Percentiles rank a stretch among this genome's conserved stretches.
Conservation (phyloP, 92 coral and sea anemone genomes). For the Epizoanthus ramosus region DNA sequence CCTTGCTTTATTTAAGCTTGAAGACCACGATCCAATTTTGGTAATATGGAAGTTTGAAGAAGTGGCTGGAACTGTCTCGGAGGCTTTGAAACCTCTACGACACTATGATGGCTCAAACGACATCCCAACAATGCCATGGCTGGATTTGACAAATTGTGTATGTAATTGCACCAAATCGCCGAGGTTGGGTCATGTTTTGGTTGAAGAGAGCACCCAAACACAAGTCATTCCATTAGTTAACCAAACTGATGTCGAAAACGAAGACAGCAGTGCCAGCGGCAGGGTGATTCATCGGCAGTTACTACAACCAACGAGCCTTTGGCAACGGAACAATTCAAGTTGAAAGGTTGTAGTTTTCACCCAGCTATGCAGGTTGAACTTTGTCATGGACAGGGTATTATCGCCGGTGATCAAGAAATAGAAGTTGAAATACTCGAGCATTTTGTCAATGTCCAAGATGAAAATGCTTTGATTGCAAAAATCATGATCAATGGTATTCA, state of each 20-base stretch:
- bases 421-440: neutral
- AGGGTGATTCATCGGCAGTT: neutral
- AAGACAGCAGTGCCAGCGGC: neutral
- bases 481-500: neutral
- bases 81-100: neutral
- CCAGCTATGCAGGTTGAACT: conserved; percentile 30
- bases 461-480: conserved; percentile 59
- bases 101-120: neutral
- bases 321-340: conserved; percentile 1
- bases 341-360: conserved; percentile 37
- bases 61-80: neutral
- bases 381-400: neutral
- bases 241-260: neutral
- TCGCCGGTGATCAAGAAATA: neutral
- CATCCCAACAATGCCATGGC: too few species aligned
- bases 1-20: conserved; percentile 2
- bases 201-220: neutral
- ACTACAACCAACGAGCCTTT: neutral
- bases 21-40: conserved; percentile 2
- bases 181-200: neutral
- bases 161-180: neutral
- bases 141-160: too few species aligned
- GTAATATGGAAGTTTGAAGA: conserved; percentile 10
- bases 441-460: conserved; percentile 47
- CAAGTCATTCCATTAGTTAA: neutral